Conservation (phyloP, 2,888 invertebrate genomes). For the Scaeva pyrastri region DNA sequence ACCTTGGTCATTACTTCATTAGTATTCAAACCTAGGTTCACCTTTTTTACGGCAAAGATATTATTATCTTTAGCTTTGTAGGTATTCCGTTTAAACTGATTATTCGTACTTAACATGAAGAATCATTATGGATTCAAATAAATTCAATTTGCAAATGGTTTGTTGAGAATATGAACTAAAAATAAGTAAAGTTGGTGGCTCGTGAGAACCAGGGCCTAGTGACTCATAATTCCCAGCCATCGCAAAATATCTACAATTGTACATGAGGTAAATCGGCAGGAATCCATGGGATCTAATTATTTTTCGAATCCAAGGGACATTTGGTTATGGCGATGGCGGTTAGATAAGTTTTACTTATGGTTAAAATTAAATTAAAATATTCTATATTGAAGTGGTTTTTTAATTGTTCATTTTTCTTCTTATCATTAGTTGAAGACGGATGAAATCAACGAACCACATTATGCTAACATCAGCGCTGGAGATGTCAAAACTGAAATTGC, state of each 20-base stretch:
- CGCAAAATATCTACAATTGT: no score
- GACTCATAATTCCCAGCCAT: no score
- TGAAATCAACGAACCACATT: slow-evolving; percentile 53
- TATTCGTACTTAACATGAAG: background rate
- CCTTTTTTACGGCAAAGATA: slow-evolving; percentile 3
- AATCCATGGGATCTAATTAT: no score
- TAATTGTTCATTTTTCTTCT: slow-evolving; percentile 19
- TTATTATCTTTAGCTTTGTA: slow-evolving; percentile 11
- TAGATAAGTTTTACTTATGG: no score
- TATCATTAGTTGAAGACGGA: slow-evolving; percentile 39
- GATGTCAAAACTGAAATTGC: slow-evolving; percentile 83
- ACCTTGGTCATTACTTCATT: slow-evolving; percentile 1
- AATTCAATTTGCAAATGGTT: slow-evolving; percentile 36
- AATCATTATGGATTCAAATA: slow-evolving; percentile 14
- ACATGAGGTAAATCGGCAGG: no score
- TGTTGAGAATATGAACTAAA: slow-evolving; percentile 19
- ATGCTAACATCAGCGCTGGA: slow-evolving; percentile 81
- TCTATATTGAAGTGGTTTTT: no score
- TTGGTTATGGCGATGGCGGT: no score
- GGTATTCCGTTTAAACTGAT: slow-evolving; percentile 3
- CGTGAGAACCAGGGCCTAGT: no score
- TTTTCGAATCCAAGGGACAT: no score
- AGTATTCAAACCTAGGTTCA: slow-evolving; percentile 22
- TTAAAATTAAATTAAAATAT: no score
- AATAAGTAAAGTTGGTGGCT: background rate